Evolutionary conservation across 1,140 invertebrate genomes (phyloP), one percentile per base, ranked within the genome.

Genomic region (Mycetomoellerius zeteki): DNA sequence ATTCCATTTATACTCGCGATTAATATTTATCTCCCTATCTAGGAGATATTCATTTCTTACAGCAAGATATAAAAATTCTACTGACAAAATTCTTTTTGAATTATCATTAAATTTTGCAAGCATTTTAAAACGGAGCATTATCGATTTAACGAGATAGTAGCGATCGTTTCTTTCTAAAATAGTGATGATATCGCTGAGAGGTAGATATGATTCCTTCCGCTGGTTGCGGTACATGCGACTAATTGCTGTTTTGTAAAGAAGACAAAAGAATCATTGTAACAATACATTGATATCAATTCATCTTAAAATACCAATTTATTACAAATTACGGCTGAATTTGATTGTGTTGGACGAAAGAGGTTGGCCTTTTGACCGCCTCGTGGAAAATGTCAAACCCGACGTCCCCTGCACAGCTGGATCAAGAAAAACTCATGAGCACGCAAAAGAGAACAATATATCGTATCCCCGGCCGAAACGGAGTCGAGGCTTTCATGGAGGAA

Each of bases 401-500:
- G 50, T 82, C 24, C 60, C 27, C 60, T 62, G 76, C 65, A 65
- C 60, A 54, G 37, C 75, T 86, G 84, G 87, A 86, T 65, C 47
- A 85, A 60, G 72, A 72, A 50, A 50, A 85, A 52, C n/a, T 56
- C 54, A 52, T 24, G 62, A 88, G 8, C 50, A 47, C 71, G 60
- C 30, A 86, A 65, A 86, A 58, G 56, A 87, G 30, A 67, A 52
- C 33, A 56, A 72, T 69, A 87, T n/a, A 62, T 62, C 71, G 24
- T 77, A 56, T 30, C 16, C 16, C 58, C 19, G 77, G 64, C 47
- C 69, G 43, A 54, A 24, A 52, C 56, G 58, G 64, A 72, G 73
- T 64, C 54, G 87, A 89, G 86, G 84, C 88, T 85, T 80, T 65
- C 58, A 37, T 30, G 47, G 30, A 27, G 33, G 87, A 86, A 82